Evolutionary conservation across 2,797 vertebrate species (phyloP).

Genomic region (Enteromius viviparus): DNA sequence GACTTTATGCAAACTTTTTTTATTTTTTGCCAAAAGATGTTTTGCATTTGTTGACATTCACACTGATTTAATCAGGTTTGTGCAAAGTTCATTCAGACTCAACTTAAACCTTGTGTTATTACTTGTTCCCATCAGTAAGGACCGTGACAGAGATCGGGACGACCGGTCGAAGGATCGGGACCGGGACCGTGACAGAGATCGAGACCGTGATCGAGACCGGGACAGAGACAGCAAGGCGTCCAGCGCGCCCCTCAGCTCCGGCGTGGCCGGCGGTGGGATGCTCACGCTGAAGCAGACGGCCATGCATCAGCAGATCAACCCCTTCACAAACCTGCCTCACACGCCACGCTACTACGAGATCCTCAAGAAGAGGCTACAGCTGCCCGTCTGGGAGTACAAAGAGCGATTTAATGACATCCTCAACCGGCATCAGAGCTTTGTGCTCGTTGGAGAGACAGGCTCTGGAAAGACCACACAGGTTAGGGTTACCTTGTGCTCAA

Average conservation of each 20-base stretch:
- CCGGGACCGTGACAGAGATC: conserved; percentile 70
- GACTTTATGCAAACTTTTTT: background rate
- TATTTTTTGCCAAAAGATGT: background rate
- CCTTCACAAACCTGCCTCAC: conserved; percentile 93
- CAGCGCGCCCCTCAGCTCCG: conserved; percentile 68
- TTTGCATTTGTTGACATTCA: background rate
- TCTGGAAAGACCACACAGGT: conserved; percentile 98
- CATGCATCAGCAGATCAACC: conserved; percentile 90
- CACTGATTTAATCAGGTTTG: background rate
- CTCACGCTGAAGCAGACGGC: conserved; percentile 80
- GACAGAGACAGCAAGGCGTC: conserved; percentile 86
- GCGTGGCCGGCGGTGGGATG: conserved; percentile 68
- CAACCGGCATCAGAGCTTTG: conserved; percentile 89
- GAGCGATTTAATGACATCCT: conserved; percentile 92
- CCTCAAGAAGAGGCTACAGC: conserved; percentile 90
- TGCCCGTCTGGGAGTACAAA: conserved; percentile 96
- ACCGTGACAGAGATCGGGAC: conserved; percentile 88
- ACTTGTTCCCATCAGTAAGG: conserved; percentile 68
- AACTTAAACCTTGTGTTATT: background rate
- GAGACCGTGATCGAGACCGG: conserved; percentile 71
- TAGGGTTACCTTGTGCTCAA: background rate
- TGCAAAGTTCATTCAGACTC: background rate
- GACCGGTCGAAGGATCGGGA: conserved; percentile 84
- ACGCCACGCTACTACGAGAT: conserved; percentile 95
- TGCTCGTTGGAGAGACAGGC: conserved; percentile 93